phyloP scores from a whole-genome alignment of 2,113 vertebrate species.

The Edolisoma coerulescens region DNA sequence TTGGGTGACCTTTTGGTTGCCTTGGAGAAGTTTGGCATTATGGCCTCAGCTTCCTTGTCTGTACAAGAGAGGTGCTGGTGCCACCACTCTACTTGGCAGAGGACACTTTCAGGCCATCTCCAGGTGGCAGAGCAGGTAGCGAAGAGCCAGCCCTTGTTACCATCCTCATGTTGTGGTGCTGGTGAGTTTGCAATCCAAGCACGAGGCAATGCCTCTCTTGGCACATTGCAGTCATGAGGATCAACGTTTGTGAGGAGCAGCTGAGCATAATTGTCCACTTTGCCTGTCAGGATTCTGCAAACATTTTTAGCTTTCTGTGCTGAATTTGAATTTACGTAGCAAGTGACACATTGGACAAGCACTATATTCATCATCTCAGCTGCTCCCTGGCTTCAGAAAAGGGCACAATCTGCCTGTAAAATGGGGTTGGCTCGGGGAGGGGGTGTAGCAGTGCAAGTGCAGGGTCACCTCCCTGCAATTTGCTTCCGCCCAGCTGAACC shows the following conservation, averaged over 20 bases:
- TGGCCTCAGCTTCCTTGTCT: neutral
- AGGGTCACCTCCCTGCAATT: neutral
- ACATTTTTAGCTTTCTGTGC: conserved; percentile 42
- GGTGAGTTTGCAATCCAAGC: conserved; percentile 20
- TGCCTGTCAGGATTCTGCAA: conserved; percentile 42
- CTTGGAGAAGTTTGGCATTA: neutral
- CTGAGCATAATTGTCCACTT: conserved; percentile 40
- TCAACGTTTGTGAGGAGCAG: conserved; percentile 6
- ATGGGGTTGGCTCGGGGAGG: neutral
- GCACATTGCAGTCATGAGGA: neutral
- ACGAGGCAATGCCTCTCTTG: neutral
- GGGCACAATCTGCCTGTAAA: neutral
- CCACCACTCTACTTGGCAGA: neutral
- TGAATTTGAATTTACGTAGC: conserved; percentile 41
- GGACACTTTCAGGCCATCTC: neutral
- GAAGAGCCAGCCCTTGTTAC: neutral
- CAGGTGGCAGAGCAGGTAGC: neutral
- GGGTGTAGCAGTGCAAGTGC: neutral
- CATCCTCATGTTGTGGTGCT: neutral
- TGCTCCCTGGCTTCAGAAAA: neutral
- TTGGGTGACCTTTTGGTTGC: neutral
- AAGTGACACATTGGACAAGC: conserved; percentile 46
- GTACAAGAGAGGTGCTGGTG: neutral
- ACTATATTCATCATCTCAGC: conserved; percentile 34
- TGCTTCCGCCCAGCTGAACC: neutral